phyloP scores from a whole-genome alignment of 2,113 vertebrate species.

The Scartelaos histophorus region DNA sequence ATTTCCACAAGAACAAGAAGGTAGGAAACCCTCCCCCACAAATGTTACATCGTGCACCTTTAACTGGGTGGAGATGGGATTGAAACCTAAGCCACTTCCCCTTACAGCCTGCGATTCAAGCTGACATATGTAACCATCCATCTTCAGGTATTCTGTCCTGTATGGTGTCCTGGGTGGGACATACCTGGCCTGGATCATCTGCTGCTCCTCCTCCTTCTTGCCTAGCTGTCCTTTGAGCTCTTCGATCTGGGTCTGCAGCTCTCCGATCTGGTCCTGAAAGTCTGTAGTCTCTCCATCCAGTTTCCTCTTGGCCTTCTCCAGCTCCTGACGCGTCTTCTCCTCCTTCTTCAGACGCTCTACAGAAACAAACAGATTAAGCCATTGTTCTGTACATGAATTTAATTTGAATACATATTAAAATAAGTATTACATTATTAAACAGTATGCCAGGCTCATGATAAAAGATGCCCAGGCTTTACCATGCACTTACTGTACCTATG shows the following conservation, averaged over 20 bases:
- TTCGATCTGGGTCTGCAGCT: constrained; percentile 92
- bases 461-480: background rate
- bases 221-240: constrained; percentile 90
- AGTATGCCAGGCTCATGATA: no score
- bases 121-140: no score
- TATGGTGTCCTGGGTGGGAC: constrained; percentile 1
- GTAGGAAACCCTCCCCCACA: no score
- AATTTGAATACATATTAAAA: no score
- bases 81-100: no score
- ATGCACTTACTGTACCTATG: no score
- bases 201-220: constrained; percentile 97
- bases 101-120: no score
- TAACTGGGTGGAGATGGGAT: no score
- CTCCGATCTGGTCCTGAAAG: constrained; percentile 94
- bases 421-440: no score
- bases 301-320: constrained; percentile 97
- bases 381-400: background rate
- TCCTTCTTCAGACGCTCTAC: constrained; percentile 96
- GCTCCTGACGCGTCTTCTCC: constrained; percentile 95
- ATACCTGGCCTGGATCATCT: constrained; percentile 89
- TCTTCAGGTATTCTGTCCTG: background rate
- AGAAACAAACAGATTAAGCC: background rate
- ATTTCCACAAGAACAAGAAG: no score
- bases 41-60: no score
- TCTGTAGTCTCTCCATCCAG: constrained; percentile 94